Percentiles rank a stretch among this genome's conserved stretches.
Evolutionary conservation across 2,888 invertebrate genomes (phyloP).

Genomic region (Hoplodrina ambigua): DNA sequence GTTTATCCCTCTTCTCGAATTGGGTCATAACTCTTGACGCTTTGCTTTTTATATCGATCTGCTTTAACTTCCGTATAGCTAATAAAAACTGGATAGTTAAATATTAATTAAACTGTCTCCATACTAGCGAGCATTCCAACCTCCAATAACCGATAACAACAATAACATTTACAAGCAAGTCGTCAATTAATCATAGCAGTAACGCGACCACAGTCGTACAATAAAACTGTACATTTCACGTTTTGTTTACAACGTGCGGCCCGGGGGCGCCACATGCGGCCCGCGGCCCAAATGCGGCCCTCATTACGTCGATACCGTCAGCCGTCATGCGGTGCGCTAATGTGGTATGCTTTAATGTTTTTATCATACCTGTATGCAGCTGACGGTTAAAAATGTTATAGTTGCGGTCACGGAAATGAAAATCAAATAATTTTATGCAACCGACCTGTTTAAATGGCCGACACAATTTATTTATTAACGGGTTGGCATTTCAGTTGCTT

Average conservation of each 20-base stretch:
- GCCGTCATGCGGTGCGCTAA: conserved; percentile 52
- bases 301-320: conserved; percentile 56
- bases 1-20: neutral
- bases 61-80: neutral
- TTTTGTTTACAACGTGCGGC: conserved; percentile 47
- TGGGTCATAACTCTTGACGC: neutral
- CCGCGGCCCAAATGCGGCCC: conserved; percentile 33
- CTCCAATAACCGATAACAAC: conserved; percentile 25
- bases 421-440: conserved; percentile 54
- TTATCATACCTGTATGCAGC: conserved; percentile 46
- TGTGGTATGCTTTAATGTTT: conserved; percentile 57
- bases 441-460: conserved; percentile 33
- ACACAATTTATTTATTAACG: conserved; percentile 51
- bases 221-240: conserved; percentile 56
- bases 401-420: conserved; percentile 47
- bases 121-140: conserved; percentile 6
- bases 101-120: neutral
- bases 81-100: neutral
- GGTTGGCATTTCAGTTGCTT: conserved; percentile 43
- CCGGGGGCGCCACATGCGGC: conserved; percentile 19
- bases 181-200: conserved; percentile 61
- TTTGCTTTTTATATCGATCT: neutral
- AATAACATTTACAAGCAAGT: conserved; percentile 44
- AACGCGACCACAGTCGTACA: conserved; percentile 43
- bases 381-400: conserved; percentile 48